Percentiles rank a stretch among this genome's conserved stretches.
Evolutionary conservation across 2,888 invertebrate species (phyloP).

Genomic region (Catocala fraxini): DNA sequence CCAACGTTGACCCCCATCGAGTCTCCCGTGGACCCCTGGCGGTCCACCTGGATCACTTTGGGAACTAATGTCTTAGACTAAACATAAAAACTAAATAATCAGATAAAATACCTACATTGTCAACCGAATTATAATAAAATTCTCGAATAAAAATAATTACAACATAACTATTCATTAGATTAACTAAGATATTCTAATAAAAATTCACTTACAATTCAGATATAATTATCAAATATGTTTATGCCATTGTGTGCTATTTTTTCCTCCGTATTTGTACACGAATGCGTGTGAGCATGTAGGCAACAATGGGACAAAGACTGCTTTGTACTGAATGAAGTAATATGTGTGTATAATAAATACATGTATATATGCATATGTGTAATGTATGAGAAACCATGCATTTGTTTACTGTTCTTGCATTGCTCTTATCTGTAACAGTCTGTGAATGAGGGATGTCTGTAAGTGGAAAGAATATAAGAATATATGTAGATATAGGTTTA

Average conservation of each 20-base stretch:
- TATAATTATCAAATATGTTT: conserved; percentile 45
- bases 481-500: too few relatives aligned
- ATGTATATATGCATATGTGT: conserved; percentile 30
- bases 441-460: conserved; percentile 11
- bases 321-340: conserved; percentile 62
- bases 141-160: too few relatives aligned
- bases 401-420: conserved; percentile 31
- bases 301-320: conserved; percentile 74
- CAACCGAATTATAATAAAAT: too few relatives aligned
- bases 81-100: too few relatives aligned
- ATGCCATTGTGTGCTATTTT: conserved; percentile 48
- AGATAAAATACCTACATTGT: too few relatives aligned
- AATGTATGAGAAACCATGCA: conserved; percentile 41
- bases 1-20: too few relatives aligned
- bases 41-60: too few relatives aligned
- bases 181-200: conserved; percentile 20
- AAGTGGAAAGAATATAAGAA: too few relatives aligned
- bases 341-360: conserved; percentile 35
- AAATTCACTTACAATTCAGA: conserved; percentile 32
- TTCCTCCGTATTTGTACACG: conserved; percentile 54
- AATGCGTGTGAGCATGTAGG: conserved; percentile 53
- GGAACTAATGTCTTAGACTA: too few relatives aligned
- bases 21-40: too few relatives aligned
- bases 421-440: conserved; percentile 21
- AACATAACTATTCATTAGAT: too few relatives aligned